These are phyloP conservation scores for Archips crataeganus DNA, from an alignment of 2,888 invertebrate genomes.

Conservation along the genomic window DNA sequence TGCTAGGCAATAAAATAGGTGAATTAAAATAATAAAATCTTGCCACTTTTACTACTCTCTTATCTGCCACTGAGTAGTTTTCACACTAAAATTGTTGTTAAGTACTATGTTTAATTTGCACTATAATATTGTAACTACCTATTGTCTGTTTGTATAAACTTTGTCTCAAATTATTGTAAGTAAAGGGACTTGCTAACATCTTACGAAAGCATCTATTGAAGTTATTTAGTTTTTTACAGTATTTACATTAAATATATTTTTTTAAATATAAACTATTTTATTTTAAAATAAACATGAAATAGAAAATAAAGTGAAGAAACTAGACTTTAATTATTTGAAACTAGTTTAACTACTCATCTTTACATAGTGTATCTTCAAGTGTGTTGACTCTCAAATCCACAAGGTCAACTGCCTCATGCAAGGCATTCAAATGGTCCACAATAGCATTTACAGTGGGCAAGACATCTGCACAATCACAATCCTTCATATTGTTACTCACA, in stretches of 20 bases:
- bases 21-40: background rate
- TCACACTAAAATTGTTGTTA: background rate
- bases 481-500: constrained; percentile 55
- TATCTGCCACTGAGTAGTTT: background rate
- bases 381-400: constrained; percentile 83
- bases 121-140: background rate
- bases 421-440: constrained; percentile 83
- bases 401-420: constrained; percentile 84
- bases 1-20: background rate
- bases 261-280: constrained; percentile 4
- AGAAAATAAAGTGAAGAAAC: background rate
- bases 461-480: constrained; percentile 77
- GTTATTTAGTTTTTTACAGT: constrained; percentile 37
- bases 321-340: constrained; percentile 28
- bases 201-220: constrained; percentile 9
- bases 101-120: background rate
- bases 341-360: constrained; percentile 45
- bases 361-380: constrained; percentile 75
- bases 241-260: constrained; percentile 34
- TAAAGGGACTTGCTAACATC: background rate
- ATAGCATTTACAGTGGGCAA: constrained; percentile 82
- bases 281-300: background rate
- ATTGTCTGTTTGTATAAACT: background rate
- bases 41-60: background rate
- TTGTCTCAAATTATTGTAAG: constrained; percentile 12